phyloP scores from a whole-genome alignment of 2,113 vertebrate species.

The Sceloporus undulatus region DNA sequence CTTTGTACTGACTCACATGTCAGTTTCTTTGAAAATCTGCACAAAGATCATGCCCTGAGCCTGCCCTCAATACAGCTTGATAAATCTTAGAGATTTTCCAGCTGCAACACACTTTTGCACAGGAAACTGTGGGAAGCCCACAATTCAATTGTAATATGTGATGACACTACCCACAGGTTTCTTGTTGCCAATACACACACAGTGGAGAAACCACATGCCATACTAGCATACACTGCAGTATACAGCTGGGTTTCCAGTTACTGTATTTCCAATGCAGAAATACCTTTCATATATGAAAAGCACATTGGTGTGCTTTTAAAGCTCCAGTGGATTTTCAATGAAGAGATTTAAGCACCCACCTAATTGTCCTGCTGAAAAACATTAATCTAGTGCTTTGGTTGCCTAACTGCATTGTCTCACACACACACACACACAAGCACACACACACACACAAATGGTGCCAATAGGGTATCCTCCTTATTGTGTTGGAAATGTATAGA shows the following conservation, averaged over 20 bases:
- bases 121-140: constrained; percentile 1
- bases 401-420: neutral
- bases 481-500: constrained; percentile 28
- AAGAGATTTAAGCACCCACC: neutral
- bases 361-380: neutral
- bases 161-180: constrained; percentile 9
- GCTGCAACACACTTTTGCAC: neutral
- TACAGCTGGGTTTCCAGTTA: neutral
- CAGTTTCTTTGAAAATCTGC: neutral
- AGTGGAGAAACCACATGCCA: neutral
- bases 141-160: neutral
- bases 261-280: constrained; percentile 5
- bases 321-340: too few species aligned
- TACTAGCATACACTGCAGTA: neutral
- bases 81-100: neutral
- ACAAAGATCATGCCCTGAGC: too few species aligned
- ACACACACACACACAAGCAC: neutral
- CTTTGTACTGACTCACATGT: neutral
- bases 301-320: neutral
- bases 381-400: neutral
- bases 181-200: neutral
- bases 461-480: neutral
- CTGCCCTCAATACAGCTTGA: neutral
- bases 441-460: neutral
- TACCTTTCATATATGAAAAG: neutral